Evolutionary conservation across 2,797 vertebrate genomes (phyloP).

Genomic region (Molothrus aeneus): DNA sequence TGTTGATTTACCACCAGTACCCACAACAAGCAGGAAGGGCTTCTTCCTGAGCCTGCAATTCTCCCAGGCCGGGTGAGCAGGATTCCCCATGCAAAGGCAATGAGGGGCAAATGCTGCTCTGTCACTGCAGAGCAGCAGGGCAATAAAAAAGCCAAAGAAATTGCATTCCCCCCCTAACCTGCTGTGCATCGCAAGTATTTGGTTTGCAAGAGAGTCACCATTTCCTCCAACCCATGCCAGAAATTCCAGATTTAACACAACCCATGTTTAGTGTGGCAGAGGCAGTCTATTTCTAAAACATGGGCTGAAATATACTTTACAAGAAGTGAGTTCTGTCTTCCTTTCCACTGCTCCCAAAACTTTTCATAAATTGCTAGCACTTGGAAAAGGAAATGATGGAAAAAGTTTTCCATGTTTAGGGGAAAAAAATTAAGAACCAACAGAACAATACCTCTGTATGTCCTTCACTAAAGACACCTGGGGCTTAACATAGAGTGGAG

Average conservation of each 20-base stretch:
- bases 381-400: background rate
- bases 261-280: constrained; percentile 44
- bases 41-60: background rate
- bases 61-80: background rate
- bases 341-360: background rate
- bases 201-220: constrained; percentile 39
- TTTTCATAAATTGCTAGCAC: background rate
- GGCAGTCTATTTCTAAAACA: constrained; percentile 38
- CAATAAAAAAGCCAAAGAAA: background rate
- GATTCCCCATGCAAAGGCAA: background rate
- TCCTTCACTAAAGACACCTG: background rate
- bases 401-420: background rate
- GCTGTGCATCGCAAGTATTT: background rate
- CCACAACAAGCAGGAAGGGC: background rate
- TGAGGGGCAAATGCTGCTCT: background rate
- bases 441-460: background rate
- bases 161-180: background rate
- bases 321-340: background rate
- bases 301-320: background rate
- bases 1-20: background rate
- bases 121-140: background rate
- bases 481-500: background rate
- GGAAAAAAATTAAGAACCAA: background rate
- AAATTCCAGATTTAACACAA: constrained; percentile 64
- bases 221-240: constrained; percentile 54